A percentile compares a stretch with the other conserved stretches of the same genome.
These are phyloP conservation scores for Drosophila lutescens DNA, from an alignment of 2,888 invertebrate genomes.

Conservation along the genomic window DNA sequence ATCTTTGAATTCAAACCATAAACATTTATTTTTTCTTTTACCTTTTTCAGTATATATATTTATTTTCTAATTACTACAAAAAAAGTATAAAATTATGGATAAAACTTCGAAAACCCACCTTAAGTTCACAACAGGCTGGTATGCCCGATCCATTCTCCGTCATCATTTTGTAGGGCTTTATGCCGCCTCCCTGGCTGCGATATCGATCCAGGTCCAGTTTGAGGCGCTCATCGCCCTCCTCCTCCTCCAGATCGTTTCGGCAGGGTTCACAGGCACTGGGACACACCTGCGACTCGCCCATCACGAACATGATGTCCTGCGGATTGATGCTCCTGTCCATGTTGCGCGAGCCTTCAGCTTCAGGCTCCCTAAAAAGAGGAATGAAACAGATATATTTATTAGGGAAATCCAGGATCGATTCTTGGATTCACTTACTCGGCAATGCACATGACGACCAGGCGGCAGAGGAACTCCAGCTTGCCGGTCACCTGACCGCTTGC, in stretches of 20 bases:
- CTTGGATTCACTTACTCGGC: slow-evolving; percentile 9
- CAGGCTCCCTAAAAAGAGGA: neutral
- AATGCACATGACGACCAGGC: slow-evolving; percentile 68
- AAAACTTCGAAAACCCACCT: slow-evolving; percentile 28
- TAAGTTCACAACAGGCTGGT: slow-evolving; percentile 60
- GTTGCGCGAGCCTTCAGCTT: slow-evolving; percentile 24
- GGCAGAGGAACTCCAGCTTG: slow-evolving; percentile 62
- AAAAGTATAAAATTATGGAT: no score
- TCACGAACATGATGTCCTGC: slow-evolving; percentile 72
- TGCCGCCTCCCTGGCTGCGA: slow-evolving; percentile 52
- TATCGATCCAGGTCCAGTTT: slow-evolving; percentile 75
- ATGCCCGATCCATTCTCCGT: slow-evolving; percentile 44
- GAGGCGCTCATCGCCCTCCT: slow-evolving; percentile 53
- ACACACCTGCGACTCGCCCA: slow-evolving; percentile 60
- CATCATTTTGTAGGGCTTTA: slow-evolving; percentile 47
- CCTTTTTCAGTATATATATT: no score
- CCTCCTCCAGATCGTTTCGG: slow-evolving; percentile 25
- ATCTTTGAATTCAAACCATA: no score
- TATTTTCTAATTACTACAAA: no score
- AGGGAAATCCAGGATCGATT: neutral
- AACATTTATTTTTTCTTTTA: no score
- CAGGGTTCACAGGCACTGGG: slow-evolving; percentile 42
- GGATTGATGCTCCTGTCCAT: slow-evolving; percentile 71
- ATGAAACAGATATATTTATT: no score
- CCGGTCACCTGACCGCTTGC: slow-evolving; percentile 54